A percentile compares a stretch with the other conserved stretches of the same genome.
Evolutionary conservation across 2,888 invertebrate species (phyloP).

Genomic region (Hydriomena furcata): DNA sequence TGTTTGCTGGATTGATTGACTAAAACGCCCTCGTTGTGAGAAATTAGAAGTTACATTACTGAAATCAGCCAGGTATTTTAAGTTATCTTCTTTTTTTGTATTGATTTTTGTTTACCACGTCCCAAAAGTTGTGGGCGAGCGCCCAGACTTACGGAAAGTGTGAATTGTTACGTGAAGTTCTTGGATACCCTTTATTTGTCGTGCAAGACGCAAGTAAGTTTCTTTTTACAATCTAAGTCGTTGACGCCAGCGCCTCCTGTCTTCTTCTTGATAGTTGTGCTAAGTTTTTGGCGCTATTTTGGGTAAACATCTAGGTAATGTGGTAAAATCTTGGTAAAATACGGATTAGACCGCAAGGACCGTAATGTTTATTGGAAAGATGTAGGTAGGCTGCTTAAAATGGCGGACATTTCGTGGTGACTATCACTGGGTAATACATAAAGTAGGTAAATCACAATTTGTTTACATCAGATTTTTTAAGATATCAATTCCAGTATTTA

Average conservation of each 20-base stretch:
- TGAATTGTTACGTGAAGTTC: conserved; percentile 33
- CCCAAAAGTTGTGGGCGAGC: neutral
- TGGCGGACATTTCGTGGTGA: neutral
- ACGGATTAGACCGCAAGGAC: neutral
- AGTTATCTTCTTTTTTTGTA: neutral
- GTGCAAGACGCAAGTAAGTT: conserved; percentile 28
- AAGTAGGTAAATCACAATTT: no score
- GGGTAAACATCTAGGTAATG: conserved; percentile 4
- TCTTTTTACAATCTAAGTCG: conserved; percentile 38
- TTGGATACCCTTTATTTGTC: conserved; percentile 20
- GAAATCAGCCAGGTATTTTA: conserved; percentile 39
- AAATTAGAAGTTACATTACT: conserved; percentile 55
- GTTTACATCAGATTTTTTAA: no score
- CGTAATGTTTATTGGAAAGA: conserved; percentile 7
- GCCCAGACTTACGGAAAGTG: conserved; percentile 11
- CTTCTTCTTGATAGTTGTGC: conserved; percentile 25
- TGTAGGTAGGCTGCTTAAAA: conserved; percentile 7
- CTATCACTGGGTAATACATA: neutral
- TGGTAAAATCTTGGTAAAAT: no score
- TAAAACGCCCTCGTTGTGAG: conserved; percentile 74
- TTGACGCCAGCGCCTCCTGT: conserved; percentile 76
- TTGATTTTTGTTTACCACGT: neutral
- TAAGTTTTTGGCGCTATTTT: conserved; percentile 18
- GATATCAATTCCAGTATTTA: no score
- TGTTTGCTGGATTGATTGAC: conserved; percentile 63